Evolutionary conservation across 2,888 invertebrate genomes (phyloP), one percentile per base, ranked within the genome.

Genomic region (Priocnemis perturbator): DNA sequence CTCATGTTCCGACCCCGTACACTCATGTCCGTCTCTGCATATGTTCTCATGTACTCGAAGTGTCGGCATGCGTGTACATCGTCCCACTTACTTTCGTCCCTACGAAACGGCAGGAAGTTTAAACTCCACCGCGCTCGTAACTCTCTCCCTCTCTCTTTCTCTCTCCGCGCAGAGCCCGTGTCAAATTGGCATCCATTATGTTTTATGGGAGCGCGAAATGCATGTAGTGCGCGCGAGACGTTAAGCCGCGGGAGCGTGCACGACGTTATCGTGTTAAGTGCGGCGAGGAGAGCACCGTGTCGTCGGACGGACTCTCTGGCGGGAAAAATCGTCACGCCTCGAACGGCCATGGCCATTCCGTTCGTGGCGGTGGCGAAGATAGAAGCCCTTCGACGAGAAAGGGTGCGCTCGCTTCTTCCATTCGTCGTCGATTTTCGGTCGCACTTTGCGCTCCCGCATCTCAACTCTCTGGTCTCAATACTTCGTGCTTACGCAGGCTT

Each of bases 171-270:
- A 30, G 48, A 56, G 52, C 65, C 67, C 67, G 67, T 77, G 77
- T 75, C 71, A 77, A 77, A 78, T 75, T 69, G 64, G 50, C 58
- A 65, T 61, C 63, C 69, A 75, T 78, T 77, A 75, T 62, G 58
- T 69, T 78, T 75, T 79, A 78, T 60, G 69, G 67, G 44, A 45
- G 67, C 48, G 64, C 61, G 66, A 63, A 76, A 66, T 62, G 19
- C 56, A 50, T 53, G 47, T 37, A 64, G 44, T 37, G 37, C 37
- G 37, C 37, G 37, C 37, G 53, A 26, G 30, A 56, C 37, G 55
- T 61, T 20, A 17, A 52, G 23, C 45, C 60, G 26, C 52, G 17
- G 45, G 26, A 53, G 37, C 45, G 23, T 61, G 14, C 55, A 50
- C 57, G 53, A 62, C 65, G 50, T 72, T 66, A 59, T 67, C 26